Evolutionary conservation across 2,113 vertebrate species (phyloP).

Genomic region (Bos taurus): ARS-UCD2.0 NC_037348.1:68708501-68709000

Average conservation of each 20-base stretch:
- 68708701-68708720: not conserved
- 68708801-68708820: not conserved
- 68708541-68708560: not conserved
- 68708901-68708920: accelerated
- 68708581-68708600: not conserved
- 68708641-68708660: not conserved
- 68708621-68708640: not conserved
- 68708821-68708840: not conserved
- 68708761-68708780: not conserved
- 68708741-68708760: not conserved
- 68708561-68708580: not conserved
- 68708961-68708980: not conserved
- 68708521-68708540: not conserved
- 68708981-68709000: not conserved
- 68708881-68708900: accelerated
- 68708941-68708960: not conserved
- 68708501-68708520: too few species aligned
- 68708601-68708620: not conserved
- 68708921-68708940: not conserved
- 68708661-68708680: accelerated
- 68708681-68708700: too few species aligned
- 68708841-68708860: not conserved
- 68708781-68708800: not conserved
- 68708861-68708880: not conserved
- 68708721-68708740: not conserved